Conservation (phyloP, 2,888 invertebrate species). For the Tubiluchus corallicola region DNA sequence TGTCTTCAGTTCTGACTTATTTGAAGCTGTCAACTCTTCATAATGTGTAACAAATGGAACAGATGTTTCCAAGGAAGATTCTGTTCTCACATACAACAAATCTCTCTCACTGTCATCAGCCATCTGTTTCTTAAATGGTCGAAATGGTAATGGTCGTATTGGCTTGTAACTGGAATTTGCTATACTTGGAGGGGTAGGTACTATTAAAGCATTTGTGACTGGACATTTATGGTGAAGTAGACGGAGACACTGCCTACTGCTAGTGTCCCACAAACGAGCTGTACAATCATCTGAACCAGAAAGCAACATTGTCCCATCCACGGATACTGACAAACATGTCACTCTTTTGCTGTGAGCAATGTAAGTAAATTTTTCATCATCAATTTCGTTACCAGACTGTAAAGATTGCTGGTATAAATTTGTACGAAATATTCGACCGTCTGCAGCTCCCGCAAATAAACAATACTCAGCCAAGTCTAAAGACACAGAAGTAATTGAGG, state of each 20-base stretch:
- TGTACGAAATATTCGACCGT: conserved; percentile 46
- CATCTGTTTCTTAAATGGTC: not conserved
- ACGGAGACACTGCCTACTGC: conserved; percentile 50
- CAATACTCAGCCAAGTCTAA: conserved; percentile 49
- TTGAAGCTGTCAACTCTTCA: no score
- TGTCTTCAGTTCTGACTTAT: not conserved
- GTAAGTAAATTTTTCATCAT: no score
- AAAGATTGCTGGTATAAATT: conserved; percentile 44
- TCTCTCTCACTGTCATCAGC: not conserved
- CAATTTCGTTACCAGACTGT: no score
- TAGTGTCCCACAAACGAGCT: conserved; percentile 61
- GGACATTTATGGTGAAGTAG: conserved; percentile 50
- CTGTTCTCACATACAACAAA: not conserved
- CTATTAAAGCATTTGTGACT: conserved; percentile 43
- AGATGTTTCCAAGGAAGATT: no score
- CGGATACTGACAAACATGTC: conserved; percentile 48
- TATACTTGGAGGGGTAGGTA: conserved; percentile 1
- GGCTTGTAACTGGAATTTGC: not conserved
- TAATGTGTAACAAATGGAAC: no score
- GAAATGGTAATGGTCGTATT: not conserved
- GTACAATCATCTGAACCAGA: conserved; percentile 56
- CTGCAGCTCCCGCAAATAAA: conserved; percentile 51
- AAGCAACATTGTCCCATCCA: conserved; percentile 47
- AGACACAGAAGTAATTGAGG: conserved; percentile 44
- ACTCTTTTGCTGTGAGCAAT: conserved; percentile 35